A percentile compares a stretch with the other conserved stretches of the same genome.
Conservation (phyloP, 1,140 invertebrate genomes). For the Chionoecetes opilio region DNA sequence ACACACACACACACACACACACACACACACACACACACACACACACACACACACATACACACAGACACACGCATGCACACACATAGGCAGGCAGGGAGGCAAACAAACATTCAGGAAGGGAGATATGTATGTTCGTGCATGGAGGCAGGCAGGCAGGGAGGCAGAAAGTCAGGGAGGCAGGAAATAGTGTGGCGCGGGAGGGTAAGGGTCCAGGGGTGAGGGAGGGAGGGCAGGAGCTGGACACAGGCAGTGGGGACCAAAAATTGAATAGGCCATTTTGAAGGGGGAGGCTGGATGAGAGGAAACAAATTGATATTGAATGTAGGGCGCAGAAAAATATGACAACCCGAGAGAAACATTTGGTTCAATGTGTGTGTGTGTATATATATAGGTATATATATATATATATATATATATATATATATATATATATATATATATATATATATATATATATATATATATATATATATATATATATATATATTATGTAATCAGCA, state of each 20-base stretch:
- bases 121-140: slow-evolving; percentile 42
- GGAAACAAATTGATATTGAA: slow-evolving; percentile 72
- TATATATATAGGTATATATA: slow-evolving; percentile 30
- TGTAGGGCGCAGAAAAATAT: slow-evolving; percentile 70
- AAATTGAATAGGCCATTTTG: slow-evolving; percentile 68
- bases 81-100: slow-evolving; percentile 39
- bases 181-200: slow-evolving; percentile 60
- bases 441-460: slow-evolving; percentile 41
- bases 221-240: slow-evolving; percentile 46
- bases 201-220: slow-evolving; percentile 37
- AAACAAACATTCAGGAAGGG: slow-evolving; percentile 37
- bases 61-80: not conserved
- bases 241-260: slow-evolving; percentile 54
- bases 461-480: slow-evolving; percentile 40
- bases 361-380: not conserved
- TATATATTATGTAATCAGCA: no score
- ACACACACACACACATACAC: slow-evolving; percentile 50
- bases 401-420: slow-evolving; percentile 22
- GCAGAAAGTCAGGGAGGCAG: slow-evolving; percentile 51
- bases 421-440: not conserved
- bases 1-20: slow-evolving; percentile 39
- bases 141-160: slow-evolving; percentile 48
- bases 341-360: not conserved
- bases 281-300: slow-evolving; percentile 56
- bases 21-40: slow-evolving; percentile 56